Evolutionary conservation across 2,888 invertebrate species (phyloP), one percentile per base, ranked within the genome.

Genomic region (Capitulum mitella): DNA sequence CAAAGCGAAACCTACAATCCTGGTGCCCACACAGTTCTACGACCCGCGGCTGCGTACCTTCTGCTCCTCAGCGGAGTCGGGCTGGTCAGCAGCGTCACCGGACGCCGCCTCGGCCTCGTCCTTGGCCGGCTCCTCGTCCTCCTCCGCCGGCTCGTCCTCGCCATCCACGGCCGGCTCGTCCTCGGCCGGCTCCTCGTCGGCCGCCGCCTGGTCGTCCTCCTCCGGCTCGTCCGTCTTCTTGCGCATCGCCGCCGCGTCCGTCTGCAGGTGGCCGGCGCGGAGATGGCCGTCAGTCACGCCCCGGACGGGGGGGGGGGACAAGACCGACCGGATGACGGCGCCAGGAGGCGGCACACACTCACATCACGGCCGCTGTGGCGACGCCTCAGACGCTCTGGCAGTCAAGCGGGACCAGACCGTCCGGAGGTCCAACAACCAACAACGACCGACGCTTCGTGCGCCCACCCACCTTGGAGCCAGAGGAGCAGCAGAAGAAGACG

Each of bases 401-500:
- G n/a, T n/a, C n/a, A n/a, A n/a, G n/a, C n/a, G n/a, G n/a, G n/a
- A n/a, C n/a, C n/a, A n/a, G n/a, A n/a, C n/a, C n/a, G n/a, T n/a
- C n/a, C n/a, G n/a, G n/a, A n/a, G n/a, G n/a, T n/a, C n/a, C n/a
- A n/a, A n/a, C n/a, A n/a, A n/a, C n/a, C n/a, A n/a, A n/a, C n/a
- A n/a, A n/a, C n/a, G n/a, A n/a, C n/a, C n/a, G n/a, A n/a, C n/a
- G n/a, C n/a, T n/a, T n/a, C n/a, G n/a, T n/a, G n/a, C n/a, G 19
- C n/a, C 6, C 37, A 70, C 75, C 37, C 79, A 81, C 82, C 80
- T 82, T 76, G 76, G n/a, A 2, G 10, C n/a, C n/a, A 1, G 40
- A 37, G 74, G 83, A 82, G 87, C 93, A 95, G 89, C 94, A 94
- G 85, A 91, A 90, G 87, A 94, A 94, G 83, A 94, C 89, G 84